Percentiles rank a stretch among this genome's conserved stretches.
These are phyloP conservation scores for Peribatodes rhomboidaria DNA, from an alignment of 2,888 invertebrate genomes.

Conservation along the genomic window DNA sequence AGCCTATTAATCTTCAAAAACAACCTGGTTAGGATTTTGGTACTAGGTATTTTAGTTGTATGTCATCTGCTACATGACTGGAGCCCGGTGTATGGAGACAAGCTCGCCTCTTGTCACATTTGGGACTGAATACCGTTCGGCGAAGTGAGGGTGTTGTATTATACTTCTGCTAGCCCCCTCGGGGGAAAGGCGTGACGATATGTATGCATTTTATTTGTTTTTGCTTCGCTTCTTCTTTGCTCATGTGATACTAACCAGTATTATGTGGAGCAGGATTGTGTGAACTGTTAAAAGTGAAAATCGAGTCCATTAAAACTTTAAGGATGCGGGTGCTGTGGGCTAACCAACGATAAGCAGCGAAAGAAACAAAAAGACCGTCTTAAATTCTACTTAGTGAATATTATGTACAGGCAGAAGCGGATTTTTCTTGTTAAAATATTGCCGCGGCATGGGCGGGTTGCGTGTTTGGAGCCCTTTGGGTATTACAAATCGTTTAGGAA, in stretches of 20 bases:
- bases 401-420: conserved; percentile 20
- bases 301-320: background rate
- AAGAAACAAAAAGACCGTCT: conserved; percentile 17
- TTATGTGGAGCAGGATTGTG: background rate
- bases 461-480: conserved; percentile 56
- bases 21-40: background rate
- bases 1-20: conserved; percentile 1
- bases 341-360: conserved; percentile 24
- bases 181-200: too few species aligned
- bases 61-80: too few species aligned
- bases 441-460: conserved; percentile 43
- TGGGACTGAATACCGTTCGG: too few species aligned
- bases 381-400: conserved; percentile 16
- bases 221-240: background rate
- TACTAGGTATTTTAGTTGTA: background rate
- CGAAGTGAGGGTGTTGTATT: too few species aligned
- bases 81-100: too few species aligned
- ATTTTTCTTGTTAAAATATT: conserved; percentile 49
- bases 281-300: conserved; percentile 4
- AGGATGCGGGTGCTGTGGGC: conserved; percentile 14
- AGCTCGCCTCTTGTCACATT: too few species aligned
- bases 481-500: conserved; percentile 53
- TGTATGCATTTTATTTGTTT: background rate
- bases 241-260: background rate
- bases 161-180: too few species aligned